phyloP scores from a whole-genome alignment of 2,797 vertebrate genomes.

The Percopsis omiscomaycus region DNA sequence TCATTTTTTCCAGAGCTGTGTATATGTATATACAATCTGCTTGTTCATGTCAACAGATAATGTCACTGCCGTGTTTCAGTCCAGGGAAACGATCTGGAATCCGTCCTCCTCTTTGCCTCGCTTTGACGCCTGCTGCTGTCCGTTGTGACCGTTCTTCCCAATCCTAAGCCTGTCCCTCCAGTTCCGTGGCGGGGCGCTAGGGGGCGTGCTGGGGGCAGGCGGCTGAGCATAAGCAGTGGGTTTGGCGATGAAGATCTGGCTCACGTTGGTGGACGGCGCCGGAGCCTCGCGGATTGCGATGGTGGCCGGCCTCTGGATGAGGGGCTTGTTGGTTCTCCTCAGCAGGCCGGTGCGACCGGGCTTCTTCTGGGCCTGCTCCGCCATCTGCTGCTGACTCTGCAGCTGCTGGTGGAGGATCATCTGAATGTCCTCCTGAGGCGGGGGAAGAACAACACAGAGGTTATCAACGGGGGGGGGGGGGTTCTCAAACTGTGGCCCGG shows the following conservation, averaged over 20 bases:
- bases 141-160: constrained; percentile 31
- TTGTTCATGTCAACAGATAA: no score
- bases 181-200: constrained; percentile 31
- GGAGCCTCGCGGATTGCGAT: not conserved
- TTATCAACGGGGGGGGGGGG: not conserved
- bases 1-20: no score
- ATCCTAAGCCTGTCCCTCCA: constrained; percentile 74
- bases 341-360: constrained; percentile 61
- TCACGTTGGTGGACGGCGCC: constrained; percentile 33
- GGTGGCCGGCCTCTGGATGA: constrained; percentile 45
- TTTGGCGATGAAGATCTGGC: constrained; percentile 45
- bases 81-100: constrained; percentile 72
- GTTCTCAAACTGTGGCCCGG: no score
- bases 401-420: constrained; percentile 78
- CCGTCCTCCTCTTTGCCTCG: constrained; percentile 17
- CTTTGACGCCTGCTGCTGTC: constrained; percentile 29
- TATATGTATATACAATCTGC: no score
- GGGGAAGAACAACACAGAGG: constrained; percentile 2
- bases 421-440: constrained; percentile 81
- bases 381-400: constrained; percentile 75
- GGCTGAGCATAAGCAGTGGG: not conserved
- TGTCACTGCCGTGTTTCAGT: constrained; percentile 49
- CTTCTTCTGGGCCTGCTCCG: constrained; percentile 68
- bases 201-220: constrained; percentile 6
- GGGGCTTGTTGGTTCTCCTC: constrained; percentile 53